Evolutionary conservation across 2,113 vertebrate species (phyloP).

Genomic region (Bambusicola thoracicus): DNA sequence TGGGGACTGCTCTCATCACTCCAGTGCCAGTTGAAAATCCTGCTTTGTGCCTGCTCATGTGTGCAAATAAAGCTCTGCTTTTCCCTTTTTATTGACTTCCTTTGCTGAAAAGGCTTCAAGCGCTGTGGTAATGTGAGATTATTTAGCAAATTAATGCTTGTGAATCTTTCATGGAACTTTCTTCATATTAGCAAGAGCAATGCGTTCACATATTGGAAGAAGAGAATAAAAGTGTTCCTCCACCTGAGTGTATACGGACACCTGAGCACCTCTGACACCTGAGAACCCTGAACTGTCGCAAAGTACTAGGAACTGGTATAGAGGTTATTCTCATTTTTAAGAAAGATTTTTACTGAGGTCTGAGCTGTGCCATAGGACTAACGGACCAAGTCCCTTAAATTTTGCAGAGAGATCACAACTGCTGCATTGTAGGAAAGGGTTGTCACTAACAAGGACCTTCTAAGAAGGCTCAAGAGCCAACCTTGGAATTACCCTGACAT

Average conservation of each 20-base stretch:
- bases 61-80: constrained; percentile 58
- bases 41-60: constrained; percentile 44
- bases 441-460: neutral
- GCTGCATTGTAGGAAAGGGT: neutral
- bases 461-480: neutral
- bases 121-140: constrained; percentile 68
- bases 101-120: constrained; percentile 11
- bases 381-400: neutral
- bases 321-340: neutral
- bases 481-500: neutral
- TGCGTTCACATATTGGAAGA: neutral
- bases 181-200: neutral
- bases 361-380: fast-evolving
- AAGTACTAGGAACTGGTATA: neutral
- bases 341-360: neutral
- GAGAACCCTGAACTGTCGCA: neutral
- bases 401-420: neutral
- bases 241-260: too few relatives aligned
- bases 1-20: constrained; percentile 26
- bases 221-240: neutral
- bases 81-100: constrained; percentile 42
- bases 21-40: constrained; percentile 19
- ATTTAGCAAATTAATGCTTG: constrained; percentile 78
- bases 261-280: neutral
- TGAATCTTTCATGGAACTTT: constrained; percentile 68